phyloP scores from a whole-genome alignment of 2,888 invertebrate species.

The Phengaris arion region DNA sequence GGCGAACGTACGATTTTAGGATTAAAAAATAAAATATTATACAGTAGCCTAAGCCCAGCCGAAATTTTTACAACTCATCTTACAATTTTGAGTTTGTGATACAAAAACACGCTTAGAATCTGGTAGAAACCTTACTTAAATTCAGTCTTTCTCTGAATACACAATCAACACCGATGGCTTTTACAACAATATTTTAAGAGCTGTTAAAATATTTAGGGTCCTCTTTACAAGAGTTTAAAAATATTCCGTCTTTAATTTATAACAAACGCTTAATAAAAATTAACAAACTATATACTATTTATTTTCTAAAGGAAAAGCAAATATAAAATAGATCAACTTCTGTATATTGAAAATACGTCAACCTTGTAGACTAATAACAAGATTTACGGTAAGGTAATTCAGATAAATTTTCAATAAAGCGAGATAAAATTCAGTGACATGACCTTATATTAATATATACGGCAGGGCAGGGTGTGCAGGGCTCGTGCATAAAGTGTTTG shows the following conservation, averaged over 20 bases:
- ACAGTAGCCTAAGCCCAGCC: too few species aligned
- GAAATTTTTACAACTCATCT: not conserved
- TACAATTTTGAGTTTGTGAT: not conserved
- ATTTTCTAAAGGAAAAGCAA: not conserved
- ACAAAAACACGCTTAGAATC: not conserved
- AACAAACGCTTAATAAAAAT: not conserved
- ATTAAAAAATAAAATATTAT: too few species aligned
- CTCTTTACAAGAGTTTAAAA: not conserved
- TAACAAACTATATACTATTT: not conserved
- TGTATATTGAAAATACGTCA: too few species aligned
- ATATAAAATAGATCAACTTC: not conserved
- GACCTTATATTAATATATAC: not conserved
- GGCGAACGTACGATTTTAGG: too few species aligned
- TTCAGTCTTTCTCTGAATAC: not conserved
- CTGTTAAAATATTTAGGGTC: not conserved
- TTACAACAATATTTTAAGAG: not conserved
- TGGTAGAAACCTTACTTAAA: not conserved
- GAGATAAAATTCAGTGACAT: conserved; percentile 12
- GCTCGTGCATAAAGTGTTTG: conserved; percentile 18
- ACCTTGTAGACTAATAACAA: too few species aligned
- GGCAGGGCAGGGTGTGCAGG: not conserved
- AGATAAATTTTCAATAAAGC: not conserved
- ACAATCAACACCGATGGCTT: conserved; percentile 7
- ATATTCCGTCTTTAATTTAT: not conserved
- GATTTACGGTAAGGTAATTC: not conserved